A percentile compares a stretch with the other conserved stretches of the same genome.
Evolutionary conservation across 2,113 vertebrate genomes (phyloP).

Genomic region (Passer montanus): DNA sequence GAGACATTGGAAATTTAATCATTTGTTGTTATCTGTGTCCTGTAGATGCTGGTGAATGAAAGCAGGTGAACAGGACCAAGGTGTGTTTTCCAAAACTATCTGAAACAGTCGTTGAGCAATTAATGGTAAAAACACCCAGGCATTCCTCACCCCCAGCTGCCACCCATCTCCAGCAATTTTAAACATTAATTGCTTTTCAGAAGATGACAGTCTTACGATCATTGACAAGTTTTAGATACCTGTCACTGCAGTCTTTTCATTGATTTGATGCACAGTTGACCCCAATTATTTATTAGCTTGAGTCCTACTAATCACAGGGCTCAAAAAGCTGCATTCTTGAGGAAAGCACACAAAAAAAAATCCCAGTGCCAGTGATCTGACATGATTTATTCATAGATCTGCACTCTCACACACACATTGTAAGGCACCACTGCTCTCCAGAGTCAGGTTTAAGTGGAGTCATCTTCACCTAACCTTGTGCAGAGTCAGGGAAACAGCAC

Average conservation of each 20-base stretch:
- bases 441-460: neutral
- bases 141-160: neutral
- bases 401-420: neutral
- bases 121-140: neutral
- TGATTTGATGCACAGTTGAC: neutral
- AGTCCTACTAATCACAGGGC: neutral
- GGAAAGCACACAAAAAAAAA: neutral
- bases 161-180: neutral
- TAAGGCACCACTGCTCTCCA: neutral
- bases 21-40: neutral
- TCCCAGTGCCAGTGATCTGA: fast-evolving
- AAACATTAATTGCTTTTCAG: neutral
- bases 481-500: neutral
- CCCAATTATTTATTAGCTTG: neutral
- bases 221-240: neutral
- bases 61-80: neutral
- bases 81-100: neutral
- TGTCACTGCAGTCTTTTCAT: neutral
- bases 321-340: neutral
- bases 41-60: neutral
- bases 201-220: neutral
- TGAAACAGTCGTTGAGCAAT: neutral
- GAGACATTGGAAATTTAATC: neutral
- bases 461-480: neutral
- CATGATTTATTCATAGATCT: neutral